phyloP scores from a whole-genome alignment of 2,888 invertebrate species.

The Epinotia ramella region DNA sequence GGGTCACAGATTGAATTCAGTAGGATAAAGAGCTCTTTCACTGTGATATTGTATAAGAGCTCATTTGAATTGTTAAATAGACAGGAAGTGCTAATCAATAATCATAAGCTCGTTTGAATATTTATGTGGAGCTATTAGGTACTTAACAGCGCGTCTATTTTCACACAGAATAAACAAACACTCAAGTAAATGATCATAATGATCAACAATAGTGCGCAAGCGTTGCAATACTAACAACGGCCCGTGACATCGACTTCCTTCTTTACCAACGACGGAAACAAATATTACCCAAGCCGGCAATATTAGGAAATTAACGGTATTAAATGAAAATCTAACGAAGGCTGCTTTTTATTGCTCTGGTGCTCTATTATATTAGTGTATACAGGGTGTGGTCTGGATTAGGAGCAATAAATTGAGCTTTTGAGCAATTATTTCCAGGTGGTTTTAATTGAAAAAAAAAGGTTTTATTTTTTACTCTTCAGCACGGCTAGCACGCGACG shows the following conservation, averaged over 20 bases:
- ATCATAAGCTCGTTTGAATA: conserved; percentile 25
- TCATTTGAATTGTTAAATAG: conserved; percentile 33
- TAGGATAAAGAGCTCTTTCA: neutral
- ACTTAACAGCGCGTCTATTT: too few relatives aligned
- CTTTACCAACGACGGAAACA: conserved; percentile 23
- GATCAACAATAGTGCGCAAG: conserved; percentile 16
- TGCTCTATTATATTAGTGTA: neutral
- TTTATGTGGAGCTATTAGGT: neutral
- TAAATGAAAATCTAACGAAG: conserved; percentile 29
- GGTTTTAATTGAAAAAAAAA: too few relatives aligned
- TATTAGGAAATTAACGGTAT: conserved; percentile 27
- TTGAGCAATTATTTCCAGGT: too few relatives aligned
- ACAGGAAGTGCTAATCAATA: conserved; percentile 29
- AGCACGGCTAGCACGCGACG: too few relatives aligned
- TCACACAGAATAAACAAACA: too few relatives aligned
- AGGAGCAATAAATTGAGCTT: too few relatives aligned
- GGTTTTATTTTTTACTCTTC: too few relatives aligned
- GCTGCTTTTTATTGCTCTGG: neutral
- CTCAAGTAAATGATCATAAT: neutral
- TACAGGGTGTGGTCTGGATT: too few relatives aligned
- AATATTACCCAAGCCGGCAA: conserved; percentile 21
- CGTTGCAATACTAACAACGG: conserved; percentile 31
- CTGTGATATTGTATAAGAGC: conserved; percentile 21
- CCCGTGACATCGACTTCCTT: conserved; percentile 39
- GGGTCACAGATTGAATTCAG: neutral